phyloP scores from a whole-genome alignment of 2,888 invertebrate species.

The Nephrocerus scutellatus region DNA sequence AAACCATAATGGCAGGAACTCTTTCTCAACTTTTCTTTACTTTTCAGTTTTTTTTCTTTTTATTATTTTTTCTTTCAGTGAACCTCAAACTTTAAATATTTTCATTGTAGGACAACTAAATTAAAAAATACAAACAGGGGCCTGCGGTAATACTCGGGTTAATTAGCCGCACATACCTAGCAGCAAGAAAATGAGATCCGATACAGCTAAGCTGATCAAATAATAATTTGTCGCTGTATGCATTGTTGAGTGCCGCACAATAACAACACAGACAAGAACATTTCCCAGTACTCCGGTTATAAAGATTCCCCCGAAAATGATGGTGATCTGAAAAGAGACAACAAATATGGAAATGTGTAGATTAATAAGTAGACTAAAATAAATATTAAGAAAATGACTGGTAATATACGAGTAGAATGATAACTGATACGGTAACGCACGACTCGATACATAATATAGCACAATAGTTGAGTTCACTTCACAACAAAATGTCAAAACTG shows the following conservation, averaged over 20 bases:
- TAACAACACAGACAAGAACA: slow-evolving; percentile 76
- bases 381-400: background rate
- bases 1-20: too few species aligned
- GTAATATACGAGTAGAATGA: background rate
- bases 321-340: slow-evolving; percentile 50
- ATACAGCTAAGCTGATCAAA: slow-evolving; percentile 79
- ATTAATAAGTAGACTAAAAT: too few species aligned
- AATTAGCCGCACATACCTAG: slow-evolving; percentile 84
- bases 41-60: background rate
- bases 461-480: too few species aligned
- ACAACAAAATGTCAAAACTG: too few species aligned
- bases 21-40: background rate
- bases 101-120: background rate
- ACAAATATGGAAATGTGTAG: slow-evolving; percentile 19
- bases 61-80: background rate
- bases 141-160: too few species aligned
- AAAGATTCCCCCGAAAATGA: slow-evolving; percentile 69
- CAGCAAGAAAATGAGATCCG: slow-evolving; percentile 72
- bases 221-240: slow-evolving; percentile 91
- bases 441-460: too few species aligned
- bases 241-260: slow-evolving; percentile 71
- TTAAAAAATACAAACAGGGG: background rate
- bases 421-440: too few species aligned
- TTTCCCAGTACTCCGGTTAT: slow-evolving; percentile 80
- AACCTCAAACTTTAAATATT: background rate